Percentiles rank a stretch among this genome's conserved stretches.
Evolutionary conservation across 2,888 invertebrate species (phyloP).

Genomic region (Acrobasis repandana): DNA sequence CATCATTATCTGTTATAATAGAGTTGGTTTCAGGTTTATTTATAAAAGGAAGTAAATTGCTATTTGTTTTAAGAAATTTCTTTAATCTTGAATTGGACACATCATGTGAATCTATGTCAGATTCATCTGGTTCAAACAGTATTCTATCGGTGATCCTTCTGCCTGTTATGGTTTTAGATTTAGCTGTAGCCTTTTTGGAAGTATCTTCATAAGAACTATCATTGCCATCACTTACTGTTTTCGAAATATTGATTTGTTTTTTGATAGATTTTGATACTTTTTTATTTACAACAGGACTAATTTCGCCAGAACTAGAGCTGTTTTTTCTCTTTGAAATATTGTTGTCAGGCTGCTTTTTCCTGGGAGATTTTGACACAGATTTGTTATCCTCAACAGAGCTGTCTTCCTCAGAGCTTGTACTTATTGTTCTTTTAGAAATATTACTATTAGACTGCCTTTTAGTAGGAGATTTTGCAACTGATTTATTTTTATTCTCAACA

Average conservation of each 20-base stretch:
- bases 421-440: conserved; percentile 1
- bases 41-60: conserved; percentile 40
- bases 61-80: conserved; percentile 46
- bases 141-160: conserved; percentile 12
- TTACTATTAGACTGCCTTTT: background rate
- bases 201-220: conserved; percentile 1
- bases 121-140: conserved; percentile 43
- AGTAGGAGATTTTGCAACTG: background rate
- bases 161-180: background rate
- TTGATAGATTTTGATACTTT: background rate
- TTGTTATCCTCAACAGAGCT: background rate
- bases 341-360: background rate
- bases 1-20: conserved; percentile 53
- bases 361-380: background rate
- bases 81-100: conserved; percentile 39
- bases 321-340: background rate
- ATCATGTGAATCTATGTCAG: conserved; percentile 30
- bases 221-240: background rate
- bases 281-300: background rate
- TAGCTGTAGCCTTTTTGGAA: background rate
- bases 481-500: background rate
- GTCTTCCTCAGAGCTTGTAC: background rate
- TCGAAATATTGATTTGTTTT: background rate
- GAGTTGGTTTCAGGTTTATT: conserved; percentile 30
- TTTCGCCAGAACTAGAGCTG: background rate